Conservation (phyloP, 2,888 invertebrate genomes). For the Entomobrya multifasciata region DNA sequence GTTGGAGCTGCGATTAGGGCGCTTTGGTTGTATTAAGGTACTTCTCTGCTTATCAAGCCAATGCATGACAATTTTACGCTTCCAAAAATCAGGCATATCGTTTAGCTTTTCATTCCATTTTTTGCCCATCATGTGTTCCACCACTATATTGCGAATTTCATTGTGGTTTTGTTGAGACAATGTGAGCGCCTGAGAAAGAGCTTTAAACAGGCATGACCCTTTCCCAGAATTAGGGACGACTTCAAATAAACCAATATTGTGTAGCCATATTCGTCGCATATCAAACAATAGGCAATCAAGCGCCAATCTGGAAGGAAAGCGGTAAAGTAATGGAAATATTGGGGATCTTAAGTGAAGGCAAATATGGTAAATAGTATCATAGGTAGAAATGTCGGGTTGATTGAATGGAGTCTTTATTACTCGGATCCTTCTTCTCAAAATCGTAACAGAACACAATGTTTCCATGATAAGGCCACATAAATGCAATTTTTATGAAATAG, state of each 20-base stretch:
- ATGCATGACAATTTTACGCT: conserved; percentile 41
- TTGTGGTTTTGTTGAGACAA: conserved; percentile 46
- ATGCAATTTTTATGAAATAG: too few relatives aligned
- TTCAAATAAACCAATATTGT: conserved; percentile 69
- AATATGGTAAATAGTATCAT: too few relatives aligned
- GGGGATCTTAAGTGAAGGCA: too few relatives aligned
- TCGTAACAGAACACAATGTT: too few relatives aligned
- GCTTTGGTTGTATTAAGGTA: background rate
- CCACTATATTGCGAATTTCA: conserved; percentile 56
- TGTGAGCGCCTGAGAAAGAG: conserved; percentile 71
- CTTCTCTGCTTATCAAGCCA: conserved; percentile 47
- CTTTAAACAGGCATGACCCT: conserved; percentile 72
- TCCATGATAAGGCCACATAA: too few relatives aligned
- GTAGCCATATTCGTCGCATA: conserved; percentile 63
- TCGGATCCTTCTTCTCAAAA: too few relatives aligned
- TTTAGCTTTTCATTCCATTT: conserved; percentile 49
- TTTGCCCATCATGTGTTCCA: conserved; percentile 45
- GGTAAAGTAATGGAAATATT: background rate
- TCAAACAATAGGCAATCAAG: background rate
- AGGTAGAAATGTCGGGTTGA: too few relatives aligned
- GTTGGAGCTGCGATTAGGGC: background rate
- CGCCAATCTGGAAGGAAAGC: too few relatives aligned
- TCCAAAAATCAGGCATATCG: conserved; percentile 63
- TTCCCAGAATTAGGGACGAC: conserved; percentile 70
- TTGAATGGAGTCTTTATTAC: too few relatives aligned